phyloP scores from a whole-genome alignment of 2,113 vertebrate species.

The Oceanites oceanicus region DNA sequence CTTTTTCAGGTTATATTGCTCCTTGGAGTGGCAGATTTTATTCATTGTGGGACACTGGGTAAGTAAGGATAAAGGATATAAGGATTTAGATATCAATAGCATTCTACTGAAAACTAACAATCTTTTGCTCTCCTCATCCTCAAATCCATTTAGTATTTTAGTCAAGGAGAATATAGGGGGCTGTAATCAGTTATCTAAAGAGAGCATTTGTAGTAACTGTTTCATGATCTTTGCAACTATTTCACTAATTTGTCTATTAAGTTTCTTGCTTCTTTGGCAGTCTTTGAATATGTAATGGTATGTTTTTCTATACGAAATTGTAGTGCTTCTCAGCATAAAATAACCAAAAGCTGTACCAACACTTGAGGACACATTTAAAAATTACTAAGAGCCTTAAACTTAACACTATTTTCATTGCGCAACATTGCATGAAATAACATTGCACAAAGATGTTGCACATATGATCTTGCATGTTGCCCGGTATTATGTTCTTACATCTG shows the following conservation, averaged over 20 bases:
- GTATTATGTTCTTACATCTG: not conserved
- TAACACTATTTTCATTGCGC: not conserved
- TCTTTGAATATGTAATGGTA: not conserved
- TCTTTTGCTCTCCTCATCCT: not conserved
- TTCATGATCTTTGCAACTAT: not conserved
- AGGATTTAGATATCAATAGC: not conserved
- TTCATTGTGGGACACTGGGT: constrained; percentile 98
- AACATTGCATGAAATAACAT: not conserved
- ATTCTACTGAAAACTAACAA: not conserved
- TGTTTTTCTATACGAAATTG: not conserved
- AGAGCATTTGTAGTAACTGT: not conserved
- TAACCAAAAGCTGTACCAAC: not conserved
- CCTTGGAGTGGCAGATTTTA: constrained; percentile 99
- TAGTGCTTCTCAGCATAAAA: not conserved
- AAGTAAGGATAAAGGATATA: constrained; percentile 64
- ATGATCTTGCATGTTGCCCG: not conserved
- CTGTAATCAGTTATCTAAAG: not conserved
- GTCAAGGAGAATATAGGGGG: not conserved
- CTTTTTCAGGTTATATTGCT: constrained; percentile 90
- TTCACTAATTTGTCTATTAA: not conserved
- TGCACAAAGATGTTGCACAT: not conserved
- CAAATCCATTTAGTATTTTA: not conserved
- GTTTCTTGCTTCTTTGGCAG: not conserved
- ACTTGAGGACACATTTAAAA: not conserved
- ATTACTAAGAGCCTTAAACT: not conserved